Percentiles rank a stretch among this genome's conserved stretches.
These are phyloP conservation scores for Drosophila kikkawai DNA, from an alignment of 1,140 invertebrate species.

Conservation along the genomic window DNA sequence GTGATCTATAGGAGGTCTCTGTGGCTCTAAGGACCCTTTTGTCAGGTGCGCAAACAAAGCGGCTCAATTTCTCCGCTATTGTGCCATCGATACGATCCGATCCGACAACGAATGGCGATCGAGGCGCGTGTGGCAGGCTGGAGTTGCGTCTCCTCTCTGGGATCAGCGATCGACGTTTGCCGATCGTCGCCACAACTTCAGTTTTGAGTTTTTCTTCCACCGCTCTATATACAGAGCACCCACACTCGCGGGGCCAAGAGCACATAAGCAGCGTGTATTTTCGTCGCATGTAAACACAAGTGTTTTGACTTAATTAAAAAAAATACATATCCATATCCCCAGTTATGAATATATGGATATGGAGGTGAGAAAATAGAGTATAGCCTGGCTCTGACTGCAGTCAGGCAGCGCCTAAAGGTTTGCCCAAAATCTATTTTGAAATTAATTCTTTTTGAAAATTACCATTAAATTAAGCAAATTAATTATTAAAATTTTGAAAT, in stretches of 20 bases:
- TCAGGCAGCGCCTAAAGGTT: conserved; percentile 11
- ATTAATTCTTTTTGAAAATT: conserved; percentile 12
- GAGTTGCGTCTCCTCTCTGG: conserved; percentile 61
- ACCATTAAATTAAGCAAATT: too few species aligned
- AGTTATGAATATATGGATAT: conserved; percentile 34
- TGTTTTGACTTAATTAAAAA: conserved; percentile 82
- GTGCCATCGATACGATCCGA: conserved; percentile 43
- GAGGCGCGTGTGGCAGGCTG: conserved; percentile 71
- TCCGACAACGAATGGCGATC: conserved; percentile 35
- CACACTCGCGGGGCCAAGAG: conserved; percentile 17
- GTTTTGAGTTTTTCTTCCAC: conserved; percentile 79
- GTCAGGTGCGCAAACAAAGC: conserved; percentile 49
- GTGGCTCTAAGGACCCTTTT: conserved; percentile 57
- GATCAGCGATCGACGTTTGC: conserved; percentile 29
- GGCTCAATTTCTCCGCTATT: conserved; percentile 76
- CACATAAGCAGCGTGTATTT: conserved; percentile 62
- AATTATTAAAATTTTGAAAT: too few species aligned
- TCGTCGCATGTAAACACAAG: conserved; percentile 79
- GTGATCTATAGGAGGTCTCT: conserved; percentile 39
- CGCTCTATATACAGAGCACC: conserved; percentile 57
- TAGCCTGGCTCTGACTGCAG: not conserved
- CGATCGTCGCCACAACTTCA: conserved; percentile 76
- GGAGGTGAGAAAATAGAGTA: conserved; percentile 19
- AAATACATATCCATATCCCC: conserved; percentile 40
- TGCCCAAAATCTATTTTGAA: conserved; percentile 24